These are phyloP conservation scores for Scopus umbretta DNA, from an alignment of 2,113 vertebrate species.

Conservation along the genomic window DNA sequence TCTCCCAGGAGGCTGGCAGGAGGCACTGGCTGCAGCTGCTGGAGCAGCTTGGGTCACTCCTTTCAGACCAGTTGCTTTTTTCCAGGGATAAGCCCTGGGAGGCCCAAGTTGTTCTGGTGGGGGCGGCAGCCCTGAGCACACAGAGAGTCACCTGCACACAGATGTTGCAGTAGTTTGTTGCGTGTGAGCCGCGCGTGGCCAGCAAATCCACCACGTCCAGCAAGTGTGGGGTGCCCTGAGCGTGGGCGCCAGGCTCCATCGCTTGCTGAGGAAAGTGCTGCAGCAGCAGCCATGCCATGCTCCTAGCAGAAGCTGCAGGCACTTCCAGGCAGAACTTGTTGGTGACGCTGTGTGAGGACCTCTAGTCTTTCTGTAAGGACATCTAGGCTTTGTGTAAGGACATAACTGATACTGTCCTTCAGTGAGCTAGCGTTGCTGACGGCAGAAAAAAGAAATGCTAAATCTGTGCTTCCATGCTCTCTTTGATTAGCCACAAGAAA, in stretches of 20 bases:
- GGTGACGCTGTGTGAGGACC: too few relatives aligned
- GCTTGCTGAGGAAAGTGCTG: background rate
- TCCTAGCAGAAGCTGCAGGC: background rate
- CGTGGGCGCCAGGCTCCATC: rapidly evolving
- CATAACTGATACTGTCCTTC: background rate
- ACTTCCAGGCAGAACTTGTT: background rate
- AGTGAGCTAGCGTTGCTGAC: background rate
- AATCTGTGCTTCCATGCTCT: background rate
- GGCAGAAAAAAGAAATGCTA: background rate
- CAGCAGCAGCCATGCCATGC: rapidly evolving
- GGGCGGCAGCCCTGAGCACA: background rate
- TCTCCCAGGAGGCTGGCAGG: background rate
- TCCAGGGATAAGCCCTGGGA: background rate
- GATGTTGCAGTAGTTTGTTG: background rate
- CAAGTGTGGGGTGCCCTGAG: background rate
- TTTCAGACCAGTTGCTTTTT: background rate
- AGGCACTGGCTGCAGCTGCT: background rate
- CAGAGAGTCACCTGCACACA: background rate
- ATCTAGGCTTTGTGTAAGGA: background rate
- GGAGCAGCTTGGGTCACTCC: background rate
- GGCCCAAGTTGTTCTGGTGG: background rate
- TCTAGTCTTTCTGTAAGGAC: background rate
- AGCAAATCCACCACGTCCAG: background rate
- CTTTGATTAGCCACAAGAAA: background rate
- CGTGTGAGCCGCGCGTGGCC: rapidly evolving